Evolutionary conservation across 2,797 vertebrate species (phyloP).

Genomic region (Sebastiscus tertius): DNA sequence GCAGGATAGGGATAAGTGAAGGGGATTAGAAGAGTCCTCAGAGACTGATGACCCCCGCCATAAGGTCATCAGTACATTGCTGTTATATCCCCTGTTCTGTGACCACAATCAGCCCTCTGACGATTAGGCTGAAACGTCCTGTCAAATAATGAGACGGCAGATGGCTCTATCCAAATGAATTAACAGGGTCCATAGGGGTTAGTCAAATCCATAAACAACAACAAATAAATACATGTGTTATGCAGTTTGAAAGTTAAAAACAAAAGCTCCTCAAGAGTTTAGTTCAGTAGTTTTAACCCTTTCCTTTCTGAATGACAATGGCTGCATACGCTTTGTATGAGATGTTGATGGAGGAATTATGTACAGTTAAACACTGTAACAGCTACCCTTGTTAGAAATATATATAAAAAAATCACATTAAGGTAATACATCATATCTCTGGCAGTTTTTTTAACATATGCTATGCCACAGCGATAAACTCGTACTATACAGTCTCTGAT

Average conservation of each 20-base stretch:
- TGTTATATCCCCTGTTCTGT: conserved; percentile 34
- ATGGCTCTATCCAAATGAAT: conserved; percentile 28
- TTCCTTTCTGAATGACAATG: background rate
- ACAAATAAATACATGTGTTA: background rate
- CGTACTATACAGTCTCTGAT: too few species aligned
- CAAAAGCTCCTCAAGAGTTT: background rate
- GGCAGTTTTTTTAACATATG: background rate
- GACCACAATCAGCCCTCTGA: conserved; percentile 25
- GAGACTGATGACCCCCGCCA: conserved; percentile 44
- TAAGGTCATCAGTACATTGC: conserved; percentile 41
- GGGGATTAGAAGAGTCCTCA: conserved; percentile 59
- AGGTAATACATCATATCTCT: background rate
- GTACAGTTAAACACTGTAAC: background rate
- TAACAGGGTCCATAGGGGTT: background rate
- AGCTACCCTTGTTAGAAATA: background rate
- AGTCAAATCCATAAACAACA: background rate
- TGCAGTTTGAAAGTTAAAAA: background rate
- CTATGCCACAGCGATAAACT: background rate
- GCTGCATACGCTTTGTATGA: too few species aligned
- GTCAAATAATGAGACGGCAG: conserved; percentile 44
- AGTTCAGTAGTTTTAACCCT: background rate
- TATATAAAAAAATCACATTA: background rate
- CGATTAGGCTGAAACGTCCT: conserved; percentile 40
- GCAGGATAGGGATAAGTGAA: conserved; percentile 56
- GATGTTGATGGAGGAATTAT: background rate